These are phyloP conservation scores for Daboia siamensis DNA, from an alignment of 2,113 vertebrate species.

Conservation along the genomic window DNA sequence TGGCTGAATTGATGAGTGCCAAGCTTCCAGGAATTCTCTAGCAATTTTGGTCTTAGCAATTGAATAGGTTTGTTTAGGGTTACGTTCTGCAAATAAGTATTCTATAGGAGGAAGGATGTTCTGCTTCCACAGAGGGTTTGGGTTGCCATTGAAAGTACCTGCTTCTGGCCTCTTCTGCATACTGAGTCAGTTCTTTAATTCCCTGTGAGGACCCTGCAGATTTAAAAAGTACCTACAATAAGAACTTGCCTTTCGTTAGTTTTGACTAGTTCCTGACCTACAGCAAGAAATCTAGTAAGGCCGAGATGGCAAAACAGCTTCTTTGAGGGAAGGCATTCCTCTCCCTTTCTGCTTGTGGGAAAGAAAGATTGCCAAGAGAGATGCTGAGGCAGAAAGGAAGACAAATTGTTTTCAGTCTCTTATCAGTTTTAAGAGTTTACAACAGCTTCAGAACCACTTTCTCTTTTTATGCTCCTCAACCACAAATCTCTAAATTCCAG, in stretches of 20 bases:
- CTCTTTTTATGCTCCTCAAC: neutral
- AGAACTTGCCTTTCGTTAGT: neutral
- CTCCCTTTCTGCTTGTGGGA: neutral
- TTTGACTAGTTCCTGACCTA: neutral
- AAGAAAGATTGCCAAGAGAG: neutral
- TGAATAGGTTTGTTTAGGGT: neutral
- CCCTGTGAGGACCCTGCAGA: neutral
- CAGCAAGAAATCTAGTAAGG: neutral
- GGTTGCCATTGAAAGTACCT: neutral
- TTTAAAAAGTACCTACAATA: neutral
- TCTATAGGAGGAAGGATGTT: neutral
- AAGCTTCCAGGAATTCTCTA: neutral
- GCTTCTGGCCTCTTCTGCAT: neutral
- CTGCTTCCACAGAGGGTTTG: neutral
- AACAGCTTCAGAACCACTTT: neutral
- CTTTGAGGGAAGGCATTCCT: neutral
- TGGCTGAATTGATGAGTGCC: neutral
- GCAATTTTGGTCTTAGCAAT: neutral
- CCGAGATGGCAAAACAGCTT: neutral
- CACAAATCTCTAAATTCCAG: neutral
- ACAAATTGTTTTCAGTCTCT: neutral
- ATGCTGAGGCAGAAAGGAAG: neutral
- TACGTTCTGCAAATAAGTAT: neutral
- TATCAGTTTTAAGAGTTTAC: neutral
- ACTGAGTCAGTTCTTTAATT: neutral